Percentiles rank a stretch among this genome's conserved stretches.
These are phyloP conservation scores for Arenicola marina DNA, from an alignment of 2,888 invertebrate genomes.

Conservation along the genomic window DNA sequence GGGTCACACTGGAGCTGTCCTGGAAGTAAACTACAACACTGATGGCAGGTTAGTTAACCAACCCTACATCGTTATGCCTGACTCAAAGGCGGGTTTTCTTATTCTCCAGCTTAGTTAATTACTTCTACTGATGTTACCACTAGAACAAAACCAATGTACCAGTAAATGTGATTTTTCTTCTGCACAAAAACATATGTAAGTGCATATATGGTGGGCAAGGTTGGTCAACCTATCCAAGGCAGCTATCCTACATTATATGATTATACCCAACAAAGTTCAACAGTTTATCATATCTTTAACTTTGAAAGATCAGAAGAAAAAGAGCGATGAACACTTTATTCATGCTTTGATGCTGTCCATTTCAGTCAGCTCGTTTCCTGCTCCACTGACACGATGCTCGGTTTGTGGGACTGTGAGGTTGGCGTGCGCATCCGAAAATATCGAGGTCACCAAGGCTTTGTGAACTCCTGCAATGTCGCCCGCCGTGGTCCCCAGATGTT, in stretches of 20 bases:
- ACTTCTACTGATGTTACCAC: too few relatives aligned
- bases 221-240: too few relatives aligned
- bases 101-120: too few relatives aligned
- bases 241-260: not conserved
- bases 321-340: too few relatives aligned
- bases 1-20: constrained; percentile 93
- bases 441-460: constrained; percentile 68
- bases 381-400: constrained; percentile 92
- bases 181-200: not conserved
- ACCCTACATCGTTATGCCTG: too few relatives aligned
- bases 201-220: not conserved
- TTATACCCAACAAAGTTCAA: not conserved
- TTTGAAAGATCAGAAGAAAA: too few relatives aligned
- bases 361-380: constrained; percentile 78
- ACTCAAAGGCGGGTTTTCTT: too few relatives aligned
- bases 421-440: constrained; percentile 86
- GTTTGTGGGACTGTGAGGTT: constrained; percentile 92
- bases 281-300: too few relatives aligned
- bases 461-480: constrained; percentile 69
- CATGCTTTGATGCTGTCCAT: too few relatives aligned
- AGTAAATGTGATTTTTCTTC: not conserved
- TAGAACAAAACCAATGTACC: not conserved
- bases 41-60: constrained; percentile 49
- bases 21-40: constrained; percentile 74
- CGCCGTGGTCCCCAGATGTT: constrained; percentile 88